Conservation (phyloP, 1,140 invertebrate genomes). For the Luehdorfia chinensis region DNA sequence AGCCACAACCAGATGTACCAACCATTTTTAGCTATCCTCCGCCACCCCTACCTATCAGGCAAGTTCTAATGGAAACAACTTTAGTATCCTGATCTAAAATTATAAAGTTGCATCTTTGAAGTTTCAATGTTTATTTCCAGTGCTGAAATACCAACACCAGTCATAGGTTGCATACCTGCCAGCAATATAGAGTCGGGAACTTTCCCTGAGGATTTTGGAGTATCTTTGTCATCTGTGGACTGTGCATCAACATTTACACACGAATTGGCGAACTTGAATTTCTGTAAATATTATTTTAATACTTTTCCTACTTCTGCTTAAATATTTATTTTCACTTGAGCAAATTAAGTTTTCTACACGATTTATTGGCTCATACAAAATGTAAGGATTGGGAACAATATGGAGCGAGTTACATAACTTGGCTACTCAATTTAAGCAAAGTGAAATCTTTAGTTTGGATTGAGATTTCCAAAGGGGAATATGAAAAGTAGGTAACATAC, state of each 20-base stretch:
- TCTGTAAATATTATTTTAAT: not conserved
- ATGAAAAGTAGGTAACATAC: too few relatives aligned
- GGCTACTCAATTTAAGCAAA: too few relatives aligned
- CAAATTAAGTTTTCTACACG: too few relatives aligned
- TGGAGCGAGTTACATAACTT: too few relatives aligned
- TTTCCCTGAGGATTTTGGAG: not conserved
- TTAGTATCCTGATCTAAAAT: not conserved
- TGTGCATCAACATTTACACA: not conserved
- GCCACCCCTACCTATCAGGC: conserved; percentile 3
- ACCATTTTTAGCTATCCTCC: not conserved
- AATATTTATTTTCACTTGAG: too few relatives aligned
- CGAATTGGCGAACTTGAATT: not conserved
- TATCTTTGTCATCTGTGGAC: not conserved
- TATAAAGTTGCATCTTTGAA: not conserved
- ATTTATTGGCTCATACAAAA: too few relatives aligned
- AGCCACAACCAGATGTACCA: not conserved
- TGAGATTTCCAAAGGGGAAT: too few relatives aligned
- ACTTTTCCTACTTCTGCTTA: not conserved
- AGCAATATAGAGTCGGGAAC: not conserved
- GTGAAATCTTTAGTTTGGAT: too few relatives aligned
- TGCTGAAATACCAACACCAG: not conserved
- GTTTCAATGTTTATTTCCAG: not conserved
- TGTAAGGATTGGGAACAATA: too few relatives aligned
- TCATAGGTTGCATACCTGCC: conserved; percentile 1
- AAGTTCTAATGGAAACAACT: not conserved